phyloP scores from a whole-genome alignment of 2,797 vertebrate species.

The Acrocephalus scirpaceus region DNA sequence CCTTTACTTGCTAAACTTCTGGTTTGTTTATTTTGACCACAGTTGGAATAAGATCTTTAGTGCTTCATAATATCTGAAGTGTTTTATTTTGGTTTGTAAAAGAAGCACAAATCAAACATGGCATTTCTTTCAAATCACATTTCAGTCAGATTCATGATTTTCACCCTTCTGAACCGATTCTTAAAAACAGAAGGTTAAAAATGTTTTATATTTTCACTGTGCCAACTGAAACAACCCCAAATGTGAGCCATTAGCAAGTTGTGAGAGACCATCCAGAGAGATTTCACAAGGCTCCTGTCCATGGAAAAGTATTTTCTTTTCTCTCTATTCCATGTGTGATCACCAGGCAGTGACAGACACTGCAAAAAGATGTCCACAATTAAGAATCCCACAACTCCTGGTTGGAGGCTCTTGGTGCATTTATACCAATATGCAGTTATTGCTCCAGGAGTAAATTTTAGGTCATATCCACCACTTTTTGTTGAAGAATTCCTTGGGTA shows the following conservation, averaged over 20 bases:
- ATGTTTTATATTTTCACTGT: neutral
- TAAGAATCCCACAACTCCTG: neutral
- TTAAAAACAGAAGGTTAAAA: neutral
- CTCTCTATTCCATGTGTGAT: neutral
- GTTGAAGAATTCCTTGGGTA: neutral
- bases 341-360: neutral
- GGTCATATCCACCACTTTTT: neutral
- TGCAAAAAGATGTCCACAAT: neutral
- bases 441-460: neutral
- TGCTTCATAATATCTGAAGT: neutral
- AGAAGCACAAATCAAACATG: neutral
- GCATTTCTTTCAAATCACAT: neutral
- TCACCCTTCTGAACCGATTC: neutral
- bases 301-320: slow-evolving; percentile 18
- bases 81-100: neutral
- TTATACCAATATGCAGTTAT: neutral
- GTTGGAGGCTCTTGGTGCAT: neutral
- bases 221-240: slow-evolving; percentile 25
- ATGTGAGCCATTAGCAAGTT: neutral
- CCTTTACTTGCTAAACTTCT: neutral
- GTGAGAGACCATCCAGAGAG: neutral
- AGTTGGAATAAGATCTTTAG: neutral
- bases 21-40: neutral
- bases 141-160: neutral
- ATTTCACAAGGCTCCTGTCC: slow-evolving; percentile 21